A percentile compares a stretch with the other conserved stretches of the same genome.
These are phyloP conservation scores for Epistrophella euchroma DNA, from an alignment of 2,888 invertebrate species.

Conservation along the genomic window DNA sequence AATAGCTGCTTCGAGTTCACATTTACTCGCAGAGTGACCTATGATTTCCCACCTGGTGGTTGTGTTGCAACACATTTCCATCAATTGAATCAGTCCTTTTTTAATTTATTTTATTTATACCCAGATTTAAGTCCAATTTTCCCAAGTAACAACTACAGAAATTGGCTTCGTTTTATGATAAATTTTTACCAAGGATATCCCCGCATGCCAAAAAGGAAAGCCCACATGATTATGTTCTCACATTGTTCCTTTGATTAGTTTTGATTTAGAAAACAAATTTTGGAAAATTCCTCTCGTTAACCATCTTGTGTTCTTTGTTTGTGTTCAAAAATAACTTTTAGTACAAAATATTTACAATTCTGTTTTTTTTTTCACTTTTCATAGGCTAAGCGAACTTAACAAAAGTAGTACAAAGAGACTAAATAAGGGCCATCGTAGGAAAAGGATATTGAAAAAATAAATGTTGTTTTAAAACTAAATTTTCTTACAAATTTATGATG, in stretches of 20 bases:
- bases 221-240: constrained; percentile 35
- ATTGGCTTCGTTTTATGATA: constrained; percentile 30
- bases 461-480: constrained; percentile 49
- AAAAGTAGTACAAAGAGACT: constrained; percentile 65
- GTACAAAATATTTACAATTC: constrained; percentile 21
- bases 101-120: neutral
- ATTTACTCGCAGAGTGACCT: constrained; percentile 40
- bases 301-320: constrained; percentile 45
- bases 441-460: constrained; percentile 33
- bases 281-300: neutral
- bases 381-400: constrained; percentile 58
- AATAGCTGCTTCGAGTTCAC: constrained; percentile 77
- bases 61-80: constrained; percentile 13
- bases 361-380: constrained; percentile 4
- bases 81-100: constrained; percentile 7
- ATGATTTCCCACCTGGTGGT: constrained; percentile 15
- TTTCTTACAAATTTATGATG: constrained; percentile 48
- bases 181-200: neutral
- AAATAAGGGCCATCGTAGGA: constrained; percentile 56
- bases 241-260: constrained; percentile 29
- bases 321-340: constrained; percentile 44
- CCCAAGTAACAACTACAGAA: constrained; percentile 18
- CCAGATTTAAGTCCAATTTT: constrained; percentile 11
- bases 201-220: neutral
- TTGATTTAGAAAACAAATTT: neutral